These are phyloP conservation scores for Pygmarrhopalites habei DNA, from an alignment of 1,140 invertebrate species.

Conservation along the genomic window DNA sequence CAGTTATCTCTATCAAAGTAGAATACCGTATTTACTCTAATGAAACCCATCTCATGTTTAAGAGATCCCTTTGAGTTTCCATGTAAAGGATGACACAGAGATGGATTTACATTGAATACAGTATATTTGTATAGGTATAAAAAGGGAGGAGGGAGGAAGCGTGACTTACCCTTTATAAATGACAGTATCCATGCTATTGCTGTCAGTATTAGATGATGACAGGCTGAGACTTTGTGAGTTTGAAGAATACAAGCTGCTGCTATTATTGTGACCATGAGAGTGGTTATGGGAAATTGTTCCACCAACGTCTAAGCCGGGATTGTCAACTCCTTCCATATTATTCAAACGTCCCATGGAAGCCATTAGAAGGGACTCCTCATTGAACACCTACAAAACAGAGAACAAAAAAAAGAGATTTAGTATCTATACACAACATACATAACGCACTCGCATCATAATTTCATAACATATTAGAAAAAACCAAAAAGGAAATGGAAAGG, in stretches of 20 bases:
- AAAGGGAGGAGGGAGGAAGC: neutral
- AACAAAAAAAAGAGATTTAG: neutral
- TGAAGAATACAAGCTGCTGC: slow-evolving; percentile 31
- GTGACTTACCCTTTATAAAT: slow-evolving; percentile 38
- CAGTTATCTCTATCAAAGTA: too few relatives aligned
- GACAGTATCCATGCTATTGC: slow-evolving; percentile 38
- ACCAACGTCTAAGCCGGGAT: slow-evolving; percentile 30
- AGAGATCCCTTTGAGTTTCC: too few relatives aligned
- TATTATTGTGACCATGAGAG: slow-evolving; percentile 12
- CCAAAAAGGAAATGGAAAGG: neutral
- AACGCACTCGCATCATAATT: neutral
- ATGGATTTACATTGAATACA: too few relatives aligned
- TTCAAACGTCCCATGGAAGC: slow-evolving; percentile 23
- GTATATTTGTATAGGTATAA: neutral
- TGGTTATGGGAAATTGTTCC: neutral
- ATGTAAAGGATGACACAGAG: too few relatives aligned
- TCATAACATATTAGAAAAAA: neutral
- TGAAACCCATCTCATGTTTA: too few relatives aligned
- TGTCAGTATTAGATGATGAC: slow-evolving; percentile 36
- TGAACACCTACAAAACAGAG: slow-evolving; percentile 30
- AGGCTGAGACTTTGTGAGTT: slow-evolving; percentile 33
- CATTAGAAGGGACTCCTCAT: slow-evolving; percentile 35
- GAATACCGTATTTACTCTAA: too few relatives aligned
- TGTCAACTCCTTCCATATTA: slow-evolving; percentile 31
- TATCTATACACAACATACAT: neutral